Evolutionary conservation across 2,888 invertebrate genomes (phyloP).

Genomic region (Piscicola geometra): DNA sequence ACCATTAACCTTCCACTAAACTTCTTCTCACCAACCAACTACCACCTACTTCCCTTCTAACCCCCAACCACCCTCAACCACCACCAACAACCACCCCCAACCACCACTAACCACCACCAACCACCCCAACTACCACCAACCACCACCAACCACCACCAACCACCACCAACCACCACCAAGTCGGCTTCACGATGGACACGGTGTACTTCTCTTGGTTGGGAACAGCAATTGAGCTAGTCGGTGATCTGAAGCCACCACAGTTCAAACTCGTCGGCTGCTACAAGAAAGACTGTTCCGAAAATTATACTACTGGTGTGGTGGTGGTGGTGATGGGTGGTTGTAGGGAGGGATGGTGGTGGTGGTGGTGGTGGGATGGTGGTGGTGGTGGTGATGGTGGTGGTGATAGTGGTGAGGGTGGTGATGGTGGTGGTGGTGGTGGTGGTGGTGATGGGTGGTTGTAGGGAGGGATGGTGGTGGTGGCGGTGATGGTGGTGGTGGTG

Average conservation of each 20-base stretch:
- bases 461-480: neutral
- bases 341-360: neutral
- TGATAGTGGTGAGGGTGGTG: constrained; percentile 3
- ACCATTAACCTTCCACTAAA: no score
- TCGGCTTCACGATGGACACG: constrained; percentile 44
- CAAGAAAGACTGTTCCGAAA: constrained; percentile 41
- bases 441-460: neutral
- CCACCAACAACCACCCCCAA: no score
- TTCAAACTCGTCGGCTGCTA: constrained; percentile 40
- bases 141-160: neutral
- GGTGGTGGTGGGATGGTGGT: neutral
- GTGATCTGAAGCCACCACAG: constrained; percentile 42
- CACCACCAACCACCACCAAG: constrained; percentile 32
- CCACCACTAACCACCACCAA: neutral
- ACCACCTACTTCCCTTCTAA: no score
- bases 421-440: neutral
- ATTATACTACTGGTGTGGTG: constrained; percentile 43
- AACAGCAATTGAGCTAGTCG: constrained; percentile 38
- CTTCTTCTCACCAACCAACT: no score
- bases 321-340: neutral
- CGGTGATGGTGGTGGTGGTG: constrained; percentile 2
- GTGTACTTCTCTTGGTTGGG: constrained; percentile 42
- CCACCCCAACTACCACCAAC: neutral
- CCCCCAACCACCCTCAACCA: no score
- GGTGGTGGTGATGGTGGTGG: neutral